These are phyloP conservation scores for Phymastichus coffea DNA, from an alignment of 1,140 invertebrate genomes.

Conservation along the genomic window DNA sequence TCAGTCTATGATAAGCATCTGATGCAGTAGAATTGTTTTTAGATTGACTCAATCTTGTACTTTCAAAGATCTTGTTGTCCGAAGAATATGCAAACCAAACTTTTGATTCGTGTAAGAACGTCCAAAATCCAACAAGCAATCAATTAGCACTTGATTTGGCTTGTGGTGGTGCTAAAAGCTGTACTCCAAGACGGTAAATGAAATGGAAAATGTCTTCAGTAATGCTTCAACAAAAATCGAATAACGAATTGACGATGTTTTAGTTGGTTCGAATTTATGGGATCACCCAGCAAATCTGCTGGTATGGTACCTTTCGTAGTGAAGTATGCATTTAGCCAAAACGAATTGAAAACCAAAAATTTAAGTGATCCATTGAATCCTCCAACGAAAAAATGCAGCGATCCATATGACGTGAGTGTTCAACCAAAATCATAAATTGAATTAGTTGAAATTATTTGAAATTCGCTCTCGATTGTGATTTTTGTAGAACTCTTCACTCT, in stretches of 20 bases:
- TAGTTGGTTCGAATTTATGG: constrained; percentile 79
- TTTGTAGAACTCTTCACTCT: constrained; percentile 50
- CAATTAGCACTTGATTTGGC: constrained; percentile 70
- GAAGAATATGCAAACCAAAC: constrained; percentile 62
- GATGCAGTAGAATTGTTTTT: no score
- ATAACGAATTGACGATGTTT: no score
- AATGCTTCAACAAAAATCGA: no score
- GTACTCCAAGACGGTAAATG: constrained; percentile 66
- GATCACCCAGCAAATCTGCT: constrained; percentile 58
- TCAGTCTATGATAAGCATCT: no score
- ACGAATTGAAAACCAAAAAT: constrained; percentile 4
- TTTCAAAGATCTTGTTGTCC: constrained; percentile 50
- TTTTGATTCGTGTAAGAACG: constrained; percentile 68
- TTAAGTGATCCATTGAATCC: constrained; percentile 56
- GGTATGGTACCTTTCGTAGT: constrained; percentile 80
- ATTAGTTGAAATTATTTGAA: no score
- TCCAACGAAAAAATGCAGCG: constrained; percentile 59
- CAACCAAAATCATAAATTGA: not conserved
- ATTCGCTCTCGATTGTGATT: no score
- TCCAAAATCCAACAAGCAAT: constrained; percentile 67
- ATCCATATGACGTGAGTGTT: constrained; percentile 56
- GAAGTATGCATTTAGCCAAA: constrained; percentile 20
- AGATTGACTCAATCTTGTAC: no score
- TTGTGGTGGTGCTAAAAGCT: constrained; percentile 73
- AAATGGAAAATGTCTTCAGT: no score